phyloP scores from a whole-genome alignment of 1,140 invertebrate species.

The Conopomorpha cramerella region DNA sequence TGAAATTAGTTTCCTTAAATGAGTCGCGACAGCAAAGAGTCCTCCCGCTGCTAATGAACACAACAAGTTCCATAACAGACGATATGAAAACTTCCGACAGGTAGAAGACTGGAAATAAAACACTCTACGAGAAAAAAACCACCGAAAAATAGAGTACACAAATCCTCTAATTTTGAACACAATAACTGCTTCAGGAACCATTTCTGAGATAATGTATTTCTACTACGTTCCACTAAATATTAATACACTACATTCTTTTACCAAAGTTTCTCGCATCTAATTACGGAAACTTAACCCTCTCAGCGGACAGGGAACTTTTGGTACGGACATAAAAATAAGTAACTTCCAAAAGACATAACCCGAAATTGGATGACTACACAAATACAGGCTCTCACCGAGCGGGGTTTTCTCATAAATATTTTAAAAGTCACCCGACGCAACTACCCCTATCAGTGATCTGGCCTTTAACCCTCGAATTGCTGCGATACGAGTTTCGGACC shows the following conservation, averaged over 20 bases:
- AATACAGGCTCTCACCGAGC: slow-evolving; percentile 28
- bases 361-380: slow-evolving; percentile 52
- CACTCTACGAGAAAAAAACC: no score
- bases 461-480: background rate
- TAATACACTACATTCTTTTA: background rate
- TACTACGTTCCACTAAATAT: no score
- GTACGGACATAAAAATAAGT: slow-evolving; percentile 24
- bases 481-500: background rate
- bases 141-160: no score
- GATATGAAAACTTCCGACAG: no score
- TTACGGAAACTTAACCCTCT: background rate
- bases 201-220: no score
- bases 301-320: background rate
- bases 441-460: slow-evolving; percentile 32
- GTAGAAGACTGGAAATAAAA: no score
- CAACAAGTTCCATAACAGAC: no score
- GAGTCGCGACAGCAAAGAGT: no score
- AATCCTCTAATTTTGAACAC: no score
- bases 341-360: slow-evolving; percentile 53
- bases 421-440: slow-evolving; percentile 35
- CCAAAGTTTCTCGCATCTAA: background rate
- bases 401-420: slow-evolving; percentile 45
- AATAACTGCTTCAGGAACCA: no score
- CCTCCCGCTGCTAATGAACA: no score
- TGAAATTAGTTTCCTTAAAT: background rate